Evolutionary conservation across 2,797 vertebrate species (phyloP).

Genomic region (Hypotaenidia okinawae): DNA sequence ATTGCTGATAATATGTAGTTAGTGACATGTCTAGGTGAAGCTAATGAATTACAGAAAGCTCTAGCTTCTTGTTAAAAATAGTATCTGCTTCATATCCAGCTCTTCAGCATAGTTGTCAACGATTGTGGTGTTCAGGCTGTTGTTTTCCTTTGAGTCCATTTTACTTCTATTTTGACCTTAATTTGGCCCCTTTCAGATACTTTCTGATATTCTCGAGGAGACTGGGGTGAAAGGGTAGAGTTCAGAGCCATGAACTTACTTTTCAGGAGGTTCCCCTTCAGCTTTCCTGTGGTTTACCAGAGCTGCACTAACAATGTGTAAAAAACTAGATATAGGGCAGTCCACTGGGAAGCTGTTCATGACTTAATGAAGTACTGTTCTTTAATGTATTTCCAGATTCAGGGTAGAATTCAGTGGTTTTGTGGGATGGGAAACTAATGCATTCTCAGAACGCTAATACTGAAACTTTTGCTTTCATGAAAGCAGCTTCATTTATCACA

Average conservation of each 20-base stretch:
- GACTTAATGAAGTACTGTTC: neutral
- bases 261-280: neutral
- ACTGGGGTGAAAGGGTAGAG: fast-evolving
- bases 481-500: neutral
- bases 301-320: neutral
- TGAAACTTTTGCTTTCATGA: neutral
- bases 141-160: neutral
- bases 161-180: neutral
- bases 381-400: neutral
- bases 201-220: neutral
- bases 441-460: neutral
- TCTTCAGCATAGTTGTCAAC: neutral
- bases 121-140: neutral
- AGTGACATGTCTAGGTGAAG: neutral
- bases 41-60: neutral
- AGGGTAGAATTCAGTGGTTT: neutral
- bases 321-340: neutral
- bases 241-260: neutral
- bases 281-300: neutral
- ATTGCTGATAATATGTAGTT: neutral
- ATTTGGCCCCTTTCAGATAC: neutral
- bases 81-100: neutral
- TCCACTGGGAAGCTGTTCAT: neutral
- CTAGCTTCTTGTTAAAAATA: neutral
- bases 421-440: neutral